Evolutionary conservation across 1,140 invertebrate species (phyloP), one percentile per base, ranked within the genome.

Genomic region (Heliconius congener): DNA sequence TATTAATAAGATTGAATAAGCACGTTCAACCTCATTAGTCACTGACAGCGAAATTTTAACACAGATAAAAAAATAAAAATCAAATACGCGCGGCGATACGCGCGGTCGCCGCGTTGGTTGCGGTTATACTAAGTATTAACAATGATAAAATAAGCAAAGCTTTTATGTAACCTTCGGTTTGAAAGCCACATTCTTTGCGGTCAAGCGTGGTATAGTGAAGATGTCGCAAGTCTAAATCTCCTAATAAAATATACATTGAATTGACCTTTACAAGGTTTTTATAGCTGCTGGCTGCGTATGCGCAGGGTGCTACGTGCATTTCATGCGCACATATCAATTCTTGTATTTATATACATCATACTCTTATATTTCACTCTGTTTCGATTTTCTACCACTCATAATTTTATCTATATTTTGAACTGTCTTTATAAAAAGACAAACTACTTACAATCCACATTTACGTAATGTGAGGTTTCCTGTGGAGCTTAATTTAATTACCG

Each of bases 121-220:
- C 85, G 87, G 80, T 85, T 90, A 81, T 87, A 93, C 92, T 93
- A 87, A 91, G 85, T 81, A 84, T 84, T 84, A 83, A 86, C 78
- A 88, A 86, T 91, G 86, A 88, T 90, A 87, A 90, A 89, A 88
- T 87, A 85, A 84, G 86, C 86, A 86, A 88, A 90, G 90, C 89
- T 91, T 90, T 92, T 92, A 91, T 90, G 92, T 91, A 94, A 93
- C 92, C 92, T 94, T 94, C 91, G 85, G 80, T 87, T 89, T 87
- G 90, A 90, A 93, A 93, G 91, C 89, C 85, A 84, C 89, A 94
- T 94, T 91, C 90, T 91, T 83, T 93, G 88, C 86, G 91, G 91
- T 92, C 90, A 93, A 92, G 86, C 90, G 88, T 87, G 80, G 80
- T 84, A 73, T 85, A 83, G 86, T 85, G 83, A 83, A 88, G 90